Evolutionary conservation across 2,113 vertebrate genomes (phyloP).

Genomic region (Conger conger): DNA sequence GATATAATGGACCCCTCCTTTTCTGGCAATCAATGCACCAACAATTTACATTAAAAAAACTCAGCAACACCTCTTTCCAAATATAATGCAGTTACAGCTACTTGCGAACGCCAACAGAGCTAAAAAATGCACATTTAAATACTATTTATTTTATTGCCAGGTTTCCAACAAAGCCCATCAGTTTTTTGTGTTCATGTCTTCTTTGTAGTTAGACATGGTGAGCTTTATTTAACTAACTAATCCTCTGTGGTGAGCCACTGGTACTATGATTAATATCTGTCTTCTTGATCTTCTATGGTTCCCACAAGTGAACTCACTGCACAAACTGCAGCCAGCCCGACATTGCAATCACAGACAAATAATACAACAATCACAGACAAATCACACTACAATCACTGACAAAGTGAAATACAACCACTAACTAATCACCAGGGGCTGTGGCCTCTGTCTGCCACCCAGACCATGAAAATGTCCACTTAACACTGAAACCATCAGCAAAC

Average conservation of each 20-base stretch:
- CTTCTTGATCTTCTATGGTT: background rate
- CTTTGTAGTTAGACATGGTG: no score
- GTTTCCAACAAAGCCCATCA: no score
- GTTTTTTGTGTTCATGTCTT: no score
- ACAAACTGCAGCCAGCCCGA: background rate
- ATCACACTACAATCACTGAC: background rate
- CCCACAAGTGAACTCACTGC: background rate
- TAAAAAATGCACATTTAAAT: no score
- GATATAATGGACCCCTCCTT: no score
- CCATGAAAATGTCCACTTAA: constrained; percentile 16
- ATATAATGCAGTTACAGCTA: no score
- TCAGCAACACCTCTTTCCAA: no score
- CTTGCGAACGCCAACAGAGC: no score
- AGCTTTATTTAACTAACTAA: no score
- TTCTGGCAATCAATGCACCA: no score
- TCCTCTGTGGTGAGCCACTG: background rate
- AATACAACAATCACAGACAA: background rate
- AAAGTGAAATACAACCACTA: background rate
- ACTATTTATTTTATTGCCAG: no score
- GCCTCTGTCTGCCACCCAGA: constrained; percentile 15
- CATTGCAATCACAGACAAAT: constrained; percentile 8
- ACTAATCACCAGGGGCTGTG: constrained; percentile 15
- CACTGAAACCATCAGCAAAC: constrained; percentile 19
- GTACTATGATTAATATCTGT: background rate
- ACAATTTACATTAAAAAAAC: no score